Conservation (phyloP, 1,140 invertebrate species). For the Dufourea novaeangliae region DNA sequence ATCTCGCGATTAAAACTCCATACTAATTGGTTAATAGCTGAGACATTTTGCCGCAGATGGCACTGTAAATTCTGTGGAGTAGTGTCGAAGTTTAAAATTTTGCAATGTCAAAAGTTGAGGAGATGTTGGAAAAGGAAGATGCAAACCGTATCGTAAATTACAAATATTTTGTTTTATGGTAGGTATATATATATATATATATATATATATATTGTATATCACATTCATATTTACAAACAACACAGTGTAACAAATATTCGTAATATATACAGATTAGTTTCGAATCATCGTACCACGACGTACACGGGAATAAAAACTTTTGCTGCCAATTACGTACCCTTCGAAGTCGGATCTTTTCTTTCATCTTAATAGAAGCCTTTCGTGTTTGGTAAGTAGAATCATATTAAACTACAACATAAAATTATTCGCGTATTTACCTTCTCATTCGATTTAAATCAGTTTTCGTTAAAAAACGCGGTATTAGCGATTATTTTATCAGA, state of each 20-base stretch:
- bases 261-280: constrained; percentile 31
- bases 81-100: no score
- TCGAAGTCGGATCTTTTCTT: background rate
- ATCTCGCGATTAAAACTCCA: no score
- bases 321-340: background rate
- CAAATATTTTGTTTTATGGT: background rate
- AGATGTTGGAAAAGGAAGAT: background rate
- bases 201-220: constrained; percentile 10
- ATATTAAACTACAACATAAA: background rate
- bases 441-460: constrained; percentile 9
- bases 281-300: background rate
- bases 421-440: background rate
- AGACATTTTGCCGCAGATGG: no score
- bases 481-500: constrained; percentile 66
- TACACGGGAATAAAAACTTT: background rate
- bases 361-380: background rate
- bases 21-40: no score
- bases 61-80: no score
- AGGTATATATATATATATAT: no score
- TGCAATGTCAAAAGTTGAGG: no score
- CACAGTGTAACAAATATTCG: constrained; percentile 12
- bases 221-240: constrained; percentile 40
- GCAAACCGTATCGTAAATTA: background rate
- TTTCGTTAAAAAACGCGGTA: constrained; percentile 12
- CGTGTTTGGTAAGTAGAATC: background rate